Base-by-base conservation (phyloP, 2,888 invertebrate genomes). In the Liodrosophila aerea region DNA sequence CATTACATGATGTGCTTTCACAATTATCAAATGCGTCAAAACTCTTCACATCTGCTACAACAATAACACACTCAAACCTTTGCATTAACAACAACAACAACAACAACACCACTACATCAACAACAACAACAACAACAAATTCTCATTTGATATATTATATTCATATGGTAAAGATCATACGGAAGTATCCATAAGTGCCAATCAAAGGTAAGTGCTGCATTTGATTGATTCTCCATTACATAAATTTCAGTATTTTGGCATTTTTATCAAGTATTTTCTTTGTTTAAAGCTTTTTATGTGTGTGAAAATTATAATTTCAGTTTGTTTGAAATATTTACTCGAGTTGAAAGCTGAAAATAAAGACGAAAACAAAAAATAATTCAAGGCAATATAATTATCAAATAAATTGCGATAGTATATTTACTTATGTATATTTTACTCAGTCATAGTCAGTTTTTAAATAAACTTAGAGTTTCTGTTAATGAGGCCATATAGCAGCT, bases 181-280 rank as follows among this genome's bases (percentile, higher is more conserved):
- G 86, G 90, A 90, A 78, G 87, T 89, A 60, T 88, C 89, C 61
- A 87, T 90, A 84, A 89, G 89, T 72, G 89, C 89, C 60, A 89
- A 87, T 45, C 90, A 90, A 74, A 90, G 90, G 90, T 90, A 89
- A 90, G 90, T 77, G 53, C 34, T 5, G 7, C 33, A 12, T 5
- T 56, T 15, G 39, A 33, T 12, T 22, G 15, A 40, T 5, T 52
- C 13, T 40, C 36, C 36, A 37, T 13, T 37, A 37, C 5, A 7
- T 29, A n/a, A n/a, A n/a, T n/a, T n/a, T n/a, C 4, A 41, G 44
- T 62, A 65, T 7, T 41, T 33, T 22, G 22, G 22, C 22, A 22
- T 22, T 22, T 22, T 22, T 22, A 22, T 22, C 5, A 4, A 22
- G 22, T 4, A 2, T 22, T 22, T 22, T 22, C 22, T 5, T 22